Evolutionary conservation across 2,113 vertebrate genomes (phyloP).

Genomic region (Alexandromys fortis): DNA sequence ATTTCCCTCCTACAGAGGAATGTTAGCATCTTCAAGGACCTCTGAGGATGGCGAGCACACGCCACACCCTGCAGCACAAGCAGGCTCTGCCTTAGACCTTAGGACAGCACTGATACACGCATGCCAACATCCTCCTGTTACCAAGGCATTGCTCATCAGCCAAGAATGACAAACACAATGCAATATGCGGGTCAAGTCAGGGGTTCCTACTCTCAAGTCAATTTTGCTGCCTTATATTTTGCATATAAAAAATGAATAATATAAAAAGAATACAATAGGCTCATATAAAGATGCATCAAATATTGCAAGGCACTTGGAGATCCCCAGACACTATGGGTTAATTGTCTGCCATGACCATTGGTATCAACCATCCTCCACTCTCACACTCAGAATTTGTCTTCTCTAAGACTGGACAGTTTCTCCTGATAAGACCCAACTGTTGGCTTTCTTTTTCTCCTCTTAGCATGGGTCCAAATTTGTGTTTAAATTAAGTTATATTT

Average conservation of each 20-base stretch:
- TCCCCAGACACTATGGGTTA: rapidly evolving
- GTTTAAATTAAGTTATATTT: not conserved
- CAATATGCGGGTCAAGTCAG: no score
- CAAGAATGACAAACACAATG: rapidly evolving
- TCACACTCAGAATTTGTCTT: not conserved
- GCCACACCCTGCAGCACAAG: rapidly evolving
- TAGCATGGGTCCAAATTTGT: not conserved
- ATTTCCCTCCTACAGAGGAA: not conserved
- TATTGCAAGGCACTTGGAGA: no score
- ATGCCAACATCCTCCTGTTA: rapidly evolving
- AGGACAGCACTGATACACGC: rapidly evolving
- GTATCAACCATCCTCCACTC: not conserved
- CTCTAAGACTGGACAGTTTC: not conserved
- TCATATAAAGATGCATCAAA: not conserved
- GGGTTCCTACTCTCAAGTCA: not conserved
- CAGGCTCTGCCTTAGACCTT: not conserved
- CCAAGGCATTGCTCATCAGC: not conserved
- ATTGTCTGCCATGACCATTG: not conserved
- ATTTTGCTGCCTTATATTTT: no score
- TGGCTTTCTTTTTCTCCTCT: not conserved
- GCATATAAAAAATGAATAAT: not conserved
- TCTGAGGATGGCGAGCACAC: not conserved
- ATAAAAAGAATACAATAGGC: not conserved
- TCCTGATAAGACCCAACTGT: not conserved
- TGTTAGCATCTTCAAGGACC: rapidly evolving